Evolutionary conservation across 2,888 invertebrate genomes (phyloP).

Genomic region (Ichneumon xanthorius): DNA sequence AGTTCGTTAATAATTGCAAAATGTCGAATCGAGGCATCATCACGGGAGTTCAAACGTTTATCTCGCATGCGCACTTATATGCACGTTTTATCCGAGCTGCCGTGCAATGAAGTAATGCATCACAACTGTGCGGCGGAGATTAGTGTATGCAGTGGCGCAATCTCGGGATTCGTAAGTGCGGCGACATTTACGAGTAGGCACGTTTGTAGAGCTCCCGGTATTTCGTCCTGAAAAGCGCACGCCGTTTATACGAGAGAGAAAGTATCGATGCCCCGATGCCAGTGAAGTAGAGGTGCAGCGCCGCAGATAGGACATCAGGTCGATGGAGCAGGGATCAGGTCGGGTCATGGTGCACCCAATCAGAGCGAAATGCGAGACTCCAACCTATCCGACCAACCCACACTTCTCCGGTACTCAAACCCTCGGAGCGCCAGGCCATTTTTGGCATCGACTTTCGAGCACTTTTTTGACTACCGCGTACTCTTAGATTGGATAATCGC

Average conservation of each 20-base stretch:
- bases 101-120: conserved; percentile 56
- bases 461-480: not conserved
- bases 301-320: conserved; percentile 54
- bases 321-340: conserved; percentile 51
- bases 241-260: conserved; percentile 57
- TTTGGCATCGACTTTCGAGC: not conserved
- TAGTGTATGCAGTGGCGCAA: conserved; percentile 61
- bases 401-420: not conserved
- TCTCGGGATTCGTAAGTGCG: conserved; percentile 62
- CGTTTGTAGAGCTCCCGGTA: conserved; percentile 62
- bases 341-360: conserved; percentile 54
- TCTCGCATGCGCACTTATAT: not conserved
- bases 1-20: conserved; percentile 1
- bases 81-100: not conserved
- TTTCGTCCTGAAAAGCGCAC: conserved; percentile 54
- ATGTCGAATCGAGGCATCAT: conserved; percentile 11
- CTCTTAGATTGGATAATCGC: no score
- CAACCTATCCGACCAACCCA: conserved; percentile 27
- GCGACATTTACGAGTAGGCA: conserved; percentile 65
- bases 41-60: not conserved
- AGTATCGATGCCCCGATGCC: conserved; percentile 64
- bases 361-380: conserved; percentile 54
- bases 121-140: conserved; percentile 43
- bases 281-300: conserved; percentile 61
- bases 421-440: not conserved